Evolutionary conservation across 2,113 vertebrate genomes (phyloP).

Genomic region (Paramormyrops kingsleyae): DNA sequence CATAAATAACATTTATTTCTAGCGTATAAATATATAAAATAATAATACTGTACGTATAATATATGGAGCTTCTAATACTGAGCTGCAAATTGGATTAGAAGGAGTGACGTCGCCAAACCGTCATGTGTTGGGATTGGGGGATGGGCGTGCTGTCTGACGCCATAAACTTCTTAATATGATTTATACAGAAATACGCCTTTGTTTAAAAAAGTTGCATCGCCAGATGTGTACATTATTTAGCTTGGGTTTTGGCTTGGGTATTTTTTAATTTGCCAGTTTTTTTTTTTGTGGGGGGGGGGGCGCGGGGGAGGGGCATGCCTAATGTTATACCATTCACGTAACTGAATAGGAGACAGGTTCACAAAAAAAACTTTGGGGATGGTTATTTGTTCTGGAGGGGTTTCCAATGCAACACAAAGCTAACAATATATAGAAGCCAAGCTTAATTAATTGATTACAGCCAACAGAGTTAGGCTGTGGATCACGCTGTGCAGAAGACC

Average conservation of each 20-base stretch:
- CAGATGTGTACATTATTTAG: slow-evolving; percentile 54
- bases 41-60: background rate
- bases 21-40: background rate
- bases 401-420: background rate
- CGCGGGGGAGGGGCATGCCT: slow-evolving; percentile 17
- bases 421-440: slow-evolving; percentile 2
- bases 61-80: background rate
- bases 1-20: background rate
- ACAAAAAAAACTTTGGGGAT: background rate
- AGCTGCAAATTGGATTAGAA: background rate
- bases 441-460: background rate
- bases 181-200: slow-evolving; percentile 36
- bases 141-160: slow-evolving; percentile 40
- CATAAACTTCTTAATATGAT: slow-evolving; percentile 16
- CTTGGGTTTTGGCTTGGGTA: slow-evolving; percentile 67
- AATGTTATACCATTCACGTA: slow-evolving; percentile 26
- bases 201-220: slow-evolving; percentile 41
- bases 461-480: background rate
- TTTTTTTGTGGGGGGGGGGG: background rate
- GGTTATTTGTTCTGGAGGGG: background rate
- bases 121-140: background rate
- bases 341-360: slow-evolving; percentile 1
- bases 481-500: background rate
- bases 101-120: background rate
- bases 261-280: slow-evolving; percentile 42